Percentiles rank a stretch among this genome's conserved stretches.
phyloP scores from a whole-genome alignment of 1,140 invertebrate genomes.

The Mamestra configurata region DNA sequence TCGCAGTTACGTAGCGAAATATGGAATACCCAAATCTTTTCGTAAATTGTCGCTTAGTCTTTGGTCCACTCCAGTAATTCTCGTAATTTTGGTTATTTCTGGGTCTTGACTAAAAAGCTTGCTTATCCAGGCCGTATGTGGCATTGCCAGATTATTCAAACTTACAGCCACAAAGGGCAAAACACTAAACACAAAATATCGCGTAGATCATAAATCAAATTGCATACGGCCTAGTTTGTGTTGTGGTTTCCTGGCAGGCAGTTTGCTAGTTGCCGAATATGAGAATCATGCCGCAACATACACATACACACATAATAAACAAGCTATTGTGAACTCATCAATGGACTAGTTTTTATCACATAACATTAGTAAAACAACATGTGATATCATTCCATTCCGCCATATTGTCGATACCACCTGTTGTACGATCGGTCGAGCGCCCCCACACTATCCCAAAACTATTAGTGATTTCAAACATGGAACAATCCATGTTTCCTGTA shows the following conservation, averaged over 20 bases:
- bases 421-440: neutral
- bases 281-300: neutral
- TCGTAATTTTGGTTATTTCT: no score
- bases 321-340: constrained; percentile 32
- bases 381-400: constrained; percentile 36
- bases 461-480: constrained; percentile 40
- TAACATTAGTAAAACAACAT: neutral
- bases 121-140: no score
- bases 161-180: no score
- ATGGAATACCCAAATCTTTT: neutral
- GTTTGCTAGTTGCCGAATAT: neutral
- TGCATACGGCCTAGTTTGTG: neutral
- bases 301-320: constrained; percentile 16
- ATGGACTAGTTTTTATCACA: constrained; percentile 42
- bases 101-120: no score
- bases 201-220: no score
- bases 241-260: neutral
- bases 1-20: neutral
- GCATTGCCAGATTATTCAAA: no score
- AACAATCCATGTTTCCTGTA: constrained; percentile 22
- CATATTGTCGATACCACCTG: constrained; percentile 31
- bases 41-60: no score
- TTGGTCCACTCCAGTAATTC: no score
- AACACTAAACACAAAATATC: no score
- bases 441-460: neutral